Evolutionary conservation across 2,888 invertebrate genomes (phyloP), one percentile per base, ranked within the genome.

Genomic region (Conus canariensis): DNA sequence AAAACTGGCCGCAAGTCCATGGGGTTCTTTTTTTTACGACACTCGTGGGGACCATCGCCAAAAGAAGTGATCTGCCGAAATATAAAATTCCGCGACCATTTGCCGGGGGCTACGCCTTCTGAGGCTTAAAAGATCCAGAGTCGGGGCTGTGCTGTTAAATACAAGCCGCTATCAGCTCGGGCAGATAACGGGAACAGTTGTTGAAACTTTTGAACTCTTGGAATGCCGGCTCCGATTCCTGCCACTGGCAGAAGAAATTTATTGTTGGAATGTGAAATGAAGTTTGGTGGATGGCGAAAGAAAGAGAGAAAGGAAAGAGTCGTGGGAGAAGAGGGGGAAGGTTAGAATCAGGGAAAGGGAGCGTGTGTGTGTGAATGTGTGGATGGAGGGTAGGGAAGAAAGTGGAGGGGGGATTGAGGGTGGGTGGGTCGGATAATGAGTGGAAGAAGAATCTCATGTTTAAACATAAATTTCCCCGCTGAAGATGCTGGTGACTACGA

Each of bases 151-250:
- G 77, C 8, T 22, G 70, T 70, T 80, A 80, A 80, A 80, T 80
- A 80, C 59, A n/a, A 30, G 22, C 60, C 67, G 86, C 86, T 86
- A 86, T 86, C 86, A 30, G 4, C 64, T 67, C 19, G 0, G 59
- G n/a, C 60, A 85, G 85, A 86, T 86, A 86, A 86, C 30, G 64
- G 45, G 86, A 86, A 86, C 86, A 86, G 86, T 86, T 86, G 86
- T 64, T 86, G 86, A 86, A 67, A 86, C 30, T 86, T 86, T 60
- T 64, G 86, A 86, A 86, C 86, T 86, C 60, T 30, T 30, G 86
- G 86, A 86, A 86, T 86, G 86, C 64, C 64, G 16, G 64, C n/a
- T 86, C 86, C 12, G 9, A 86, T 25, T 86, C 60, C 16, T 64
- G 64, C n/a, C 30, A 59, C 30, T 86, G 86, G 86, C 86, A 86